Evolutionary conservation across 1,140 invertebrate genomes (phyloP).

Genomic region (Ceratosolen fusciceps): DNA sequence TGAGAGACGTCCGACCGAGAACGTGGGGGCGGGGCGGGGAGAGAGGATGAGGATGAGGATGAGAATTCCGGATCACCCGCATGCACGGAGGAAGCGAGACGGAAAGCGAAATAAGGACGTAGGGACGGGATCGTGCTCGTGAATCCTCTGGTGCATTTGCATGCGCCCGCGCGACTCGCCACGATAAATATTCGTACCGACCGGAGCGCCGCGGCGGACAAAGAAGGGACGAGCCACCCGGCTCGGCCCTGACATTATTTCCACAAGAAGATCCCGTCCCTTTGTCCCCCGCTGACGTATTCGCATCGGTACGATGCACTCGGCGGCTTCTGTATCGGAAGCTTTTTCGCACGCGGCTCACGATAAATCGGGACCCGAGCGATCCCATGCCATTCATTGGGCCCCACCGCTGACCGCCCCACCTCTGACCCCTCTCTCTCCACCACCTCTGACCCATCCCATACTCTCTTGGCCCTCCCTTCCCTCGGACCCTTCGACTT

Average conservation of each 20-base stretch:
- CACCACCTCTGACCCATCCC: no score
- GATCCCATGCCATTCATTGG: no score
- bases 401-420: no score
- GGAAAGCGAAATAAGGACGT: not conserved
- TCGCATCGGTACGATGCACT: not conserved
- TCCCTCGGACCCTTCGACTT: no score
- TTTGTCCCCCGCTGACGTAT: not conserved
- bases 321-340: not conserved
- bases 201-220: not conserved
- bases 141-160: constrained; percentile 29
- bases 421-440: no score
- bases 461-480: no score
- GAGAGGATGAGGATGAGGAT: not conserved
- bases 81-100: not conserved
- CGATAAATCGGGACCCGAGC: no score
- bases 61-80: not conserved
- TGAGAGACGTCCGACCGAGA: not conserved
- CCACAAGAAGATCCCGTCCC: constrained; percentile 14
- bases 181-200: constrained; percentile 17
- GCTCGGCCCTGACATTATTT: not conserved
- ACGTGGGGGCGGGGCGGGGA: not conserved
- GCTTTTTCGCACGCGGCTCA: no score
- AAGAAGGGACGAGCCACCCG: not conserved
- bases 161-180: not conserved
- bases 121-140: not conserved